Percentiles rank a stretch among this genome's conserved stretches.
Conservation (phyloP, 2,797 vertebrate species). For the Discoglossus pictus region DNA sequence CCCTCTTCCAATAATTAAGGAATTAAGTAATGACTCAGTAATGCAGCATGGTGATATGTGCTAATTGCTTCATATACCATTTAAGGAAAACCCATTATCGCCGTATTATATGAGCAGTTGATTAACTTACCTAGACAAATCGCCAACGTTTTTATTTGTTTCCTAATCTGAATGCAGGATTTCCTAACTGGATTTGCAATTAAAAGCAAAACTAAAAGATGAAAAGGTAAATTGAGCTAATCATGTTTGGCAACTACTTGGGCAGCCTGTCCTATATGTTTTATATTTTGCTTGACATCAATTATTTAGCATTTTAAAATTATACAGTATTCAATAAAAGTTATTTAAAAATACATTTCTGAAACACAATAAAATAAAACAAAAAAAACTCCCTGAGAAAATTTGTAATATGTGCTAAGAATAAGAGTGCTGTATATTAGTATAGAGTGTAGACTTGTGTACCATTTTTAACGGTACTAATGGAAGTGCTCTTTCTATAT, state of each 20-base stretch:
- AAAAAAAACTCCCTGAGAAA: too few relatives aligned
- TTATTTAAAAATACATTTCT: too few relatives aligned
- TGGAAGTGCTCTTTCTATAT: too few relatives aligned
- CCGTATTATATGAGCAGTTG: constrained; percentile 35
- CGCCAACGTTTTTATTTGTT: constrained; percentile 32
- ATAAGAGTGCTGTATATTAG: too few relatives aligned
- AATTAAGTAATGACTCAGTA: background rate
- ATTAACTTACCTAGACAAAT: constrained; percentile 31
- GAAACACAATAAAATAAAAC: too few relatives aligned
- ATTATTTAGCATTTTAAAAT: too few relatives aligned
- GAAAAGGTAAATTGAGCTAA: constrained; percentile 36
- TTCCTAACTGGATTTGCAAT: constrained; percentile 38
- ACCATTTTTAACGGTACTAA: too few relatives aligned
- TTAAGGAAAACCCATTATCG: constrained; percentile 20
- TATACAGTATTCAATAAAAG: too few relatives aligned
- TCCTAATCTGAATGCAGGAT: constrained; percentile 35
- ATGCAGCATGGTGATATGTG: constrained; percentile 2
- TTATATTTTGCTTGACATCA: background rate
- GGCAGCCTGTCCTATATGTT: constrained; percentile 11
- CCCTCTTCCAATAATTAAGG: background rate
- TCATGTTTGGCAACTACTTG: constrained; percentile 11
- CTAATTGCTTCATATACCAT: constrained; percentile 16
- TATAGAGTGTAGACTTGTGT: too few relatives aligned
- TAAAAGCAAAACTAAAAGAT: constrained; percentile 30
- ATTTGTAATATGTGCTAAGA: too few relatives aligned